These are phyloP conservation scores for human DNA, from an alignment of 2,113 vertebrate species.

Conservation along the genomic window DNA sequence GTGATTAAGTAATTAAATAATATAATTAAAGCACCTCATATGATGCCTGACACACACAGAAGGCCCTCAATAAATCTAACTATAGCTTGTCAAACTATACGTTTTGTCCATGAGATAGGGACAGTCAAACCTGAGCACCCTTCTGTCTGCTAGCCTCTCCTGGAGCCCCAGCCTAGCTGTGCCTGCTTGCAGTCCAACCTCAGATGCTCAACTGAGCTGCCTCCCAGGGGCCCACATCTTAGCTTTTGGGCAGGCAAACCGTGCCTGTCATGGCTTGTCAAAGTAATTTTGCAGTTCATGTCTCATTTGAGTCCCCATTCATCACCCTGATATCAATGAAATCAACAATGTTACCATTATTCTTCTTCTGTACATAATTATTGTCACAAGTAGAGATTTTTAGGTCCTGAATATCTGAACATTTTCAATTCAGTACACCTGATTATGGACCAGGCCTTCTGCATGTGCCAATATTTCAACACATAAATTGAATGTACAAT, in stretches of 20 bases:
- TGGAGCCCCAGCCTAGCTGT: too few species aligned
- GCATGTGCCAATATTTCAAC: neutral
- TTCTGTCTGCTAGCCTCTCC: too few species aligned
- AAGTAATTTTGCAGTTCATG: neutral
- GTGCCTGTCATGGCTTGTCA: neutral
- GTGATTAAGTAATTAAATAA: neutral
- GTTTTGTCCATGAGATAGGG: too few species aligned
- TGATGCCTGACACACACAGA: neutral
- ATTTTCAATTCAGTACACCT: neutral
- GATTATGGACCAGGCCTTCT: neutral
- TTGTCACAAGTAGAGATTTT: constrained; percentile 3
- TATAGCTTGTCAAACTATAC: neutral
- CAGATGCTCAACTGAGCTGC: too few species aligned
- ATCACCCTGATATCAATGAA: neutral
- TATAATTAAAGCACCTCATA: neutral
- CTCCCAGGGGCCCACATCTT: too few species aligned
- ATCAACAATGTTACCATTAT: neutral
- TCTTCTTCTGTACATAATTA: neutral
- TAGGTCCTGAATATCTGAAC: neutral
- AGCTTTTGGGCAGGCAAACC: too few species aligned
- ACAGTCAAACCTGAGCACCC: too few species aligned
- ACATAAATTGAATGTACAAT: neutral
- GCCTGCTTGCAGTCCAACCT: too few species aligned
- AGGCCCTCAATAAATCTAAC: neutral
- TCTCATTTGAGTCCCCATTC: neutral